phyloP scores from a whole-genome alignment of 2,113 vertebrate genomes.

The Pollimyrus isidori region DNA sequence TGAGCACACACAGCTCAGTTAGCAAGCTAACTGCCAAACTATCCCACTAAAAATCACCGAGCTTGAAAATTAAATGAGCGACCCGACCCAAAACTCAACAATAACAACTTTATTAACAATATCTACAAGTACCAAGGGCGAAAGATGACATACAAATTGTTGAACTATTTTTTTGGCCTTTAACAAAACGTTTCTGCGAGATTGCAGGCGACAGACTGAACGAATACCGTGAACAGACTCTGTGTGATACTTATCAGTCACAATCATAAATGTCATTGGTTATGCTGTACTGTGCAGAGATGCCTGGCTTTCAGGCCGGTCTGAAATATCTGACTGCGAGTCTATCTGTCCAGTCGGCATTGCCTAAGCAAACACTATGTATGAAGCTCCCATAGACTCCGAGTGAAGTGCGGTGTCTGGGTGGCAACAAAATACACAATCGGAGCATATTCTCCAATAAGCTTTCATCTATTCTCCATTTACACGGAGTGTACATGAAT shows the following conservation, averaged over 20 bases:
- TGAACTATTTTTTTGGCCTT: neutral
- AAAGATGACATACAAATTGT: neutral
- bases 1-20: neutral
- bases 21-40: neutral
- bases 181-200: neutral
- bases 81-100: neutral
- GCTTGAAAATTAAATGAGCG: neutral
- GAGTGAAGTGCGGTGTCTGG: neutral
- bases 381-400: neutral
- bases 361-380: neutral
- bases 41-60: neutral
- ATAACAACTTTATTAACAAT: neutral
- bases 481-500: neutral
- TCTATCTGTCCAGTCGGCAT: neutral
- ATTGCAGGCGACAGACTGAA: neutral
- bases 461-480: neutral
- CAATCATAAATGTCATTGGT: neutral
- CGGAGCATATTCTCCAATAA: neutral
- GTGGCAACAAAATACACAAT: neutral
- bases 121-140: neutral
- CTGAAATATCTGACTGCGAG: neutral
- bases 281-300: neutral
- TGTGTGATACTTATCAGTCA: neutral
- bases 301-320: neutral
- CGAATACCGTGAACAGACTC: neutral